Conservation (phyloP, 2,113 vertebrate species). For the Atlantisia rogersi region DNA sequence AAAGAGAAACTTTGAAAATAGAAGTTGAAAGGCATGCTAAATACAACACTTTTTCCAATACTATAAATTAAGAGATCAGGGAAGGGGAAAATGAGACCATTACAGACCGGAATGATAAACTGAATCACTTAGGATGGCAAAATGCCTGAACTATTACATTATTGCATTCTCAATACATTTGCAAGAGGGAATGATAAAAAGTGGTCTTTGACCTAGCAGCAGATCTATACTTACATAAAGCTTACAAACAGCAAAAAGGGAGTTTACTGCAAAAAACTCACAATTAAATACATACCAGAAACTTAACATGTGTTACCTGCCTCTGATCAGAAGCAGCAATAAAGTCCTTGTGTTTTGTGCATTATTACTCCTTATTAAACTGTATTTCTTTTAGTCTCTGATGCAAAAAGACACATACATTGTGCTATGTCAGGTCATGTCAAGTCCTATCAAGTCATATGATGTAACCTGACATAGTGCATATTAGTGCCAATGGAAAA, state of each 20-base stretch:
- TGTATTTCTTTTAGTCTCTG: background rate
- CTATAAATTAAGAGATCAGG: slow-evolving; percentile 37
- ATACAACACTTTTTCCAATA: slow-evolving; percentile 1
- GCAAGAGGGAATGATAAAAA: slow-evolving; percentile 8
- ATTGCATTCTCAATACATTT: background rate
- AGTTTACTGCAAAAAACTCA: background rate
- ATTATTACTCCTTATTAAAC: slow-evolving; percentile 21
- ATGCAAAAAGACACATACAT: slow-evolving; percentile 59
- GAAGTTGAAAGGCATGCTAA: slow-evolving; percentile 12
- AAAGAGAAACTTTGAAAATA: slow-evolving; percentile 45
- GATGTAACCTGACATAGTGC: slow-evolving; percentile 1
- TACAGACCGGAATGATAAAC: slow-evolving; percentile 30
- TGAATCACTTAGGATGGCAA: slow-evolving; percentile 13
- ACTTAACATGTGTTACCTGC: background rate
- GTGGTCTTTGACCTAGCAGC: background rate
- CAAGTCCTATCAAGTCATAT: slow-evolving; percentile 19
- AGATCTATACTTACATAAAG: background rate
- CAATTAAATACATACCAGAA: background rate
- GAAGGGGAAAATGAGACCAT: slow-evolving; percentile 44
- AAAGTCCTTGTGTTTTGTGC: background rate
- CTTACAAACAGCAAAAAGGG: background rate
- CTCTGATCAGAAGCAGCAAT: background rate
- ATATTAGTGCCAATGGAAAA: slow-evolving; percentile 50
- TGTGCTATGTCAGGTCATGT: slow-evolving; percentile 64
- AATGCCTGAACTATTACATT: slow-evolving; percentile 2